Percentiles rank a stretch among this genome's conserved stretches.
Conservation (phyloP, 2,888 invertebrate species). For the Drosophila formosana region DNA sequence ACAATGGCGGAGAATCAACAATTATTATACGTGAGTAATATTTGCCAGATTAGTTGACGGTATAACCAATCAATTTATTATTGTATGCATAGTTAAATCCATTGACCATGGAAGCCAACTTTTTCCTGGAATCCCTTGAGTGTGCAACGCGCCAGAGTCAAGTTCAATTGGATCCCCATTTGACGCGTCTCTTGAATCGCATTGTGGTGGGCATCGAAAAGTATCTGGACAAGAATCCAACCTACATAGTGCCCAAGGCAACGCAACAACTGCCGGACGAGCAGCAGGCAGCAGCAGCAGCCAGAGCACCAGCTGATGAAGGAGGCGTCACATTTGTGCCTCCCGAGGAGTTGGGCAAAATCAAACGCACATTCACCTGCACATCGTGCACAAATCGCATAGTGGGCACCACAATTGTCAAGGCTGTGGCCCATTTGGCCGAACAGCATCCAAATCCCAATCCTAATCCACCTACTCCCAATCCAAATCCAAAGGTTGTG, state of each 20-base stretch:
- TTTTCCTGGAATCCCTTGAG: slow-evolving; percentile 71
- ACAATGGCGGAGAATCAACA: slow-evolving; percentile 54
- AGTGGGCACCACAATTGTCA: slow-evolving; percentile 67
- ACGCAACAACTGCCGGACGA: slow-evolving; percentile 4
- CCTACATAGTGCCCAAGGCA: slow-evolving; percentile 49
- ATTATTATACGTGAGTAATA: slow-evolving; percentile 62
- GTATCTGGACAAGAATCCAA: slow-evolving; percentile 68
- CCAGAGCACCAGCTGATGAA: slow-evolving; percentile 7
- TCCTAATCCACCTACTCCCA: slow-evolving; percentile 17
- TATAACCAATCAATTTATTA: neutral
- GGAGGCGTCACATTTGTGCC: slow-evolving; percentile 57
- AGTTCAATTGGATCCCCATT: slow-evolving; percentile 67
- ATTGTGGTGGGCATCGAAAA: slow-evolving; percentile 73
- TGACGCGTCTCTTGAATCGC: slow-evolving; percentile 63
- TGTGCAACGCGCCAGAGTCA: slow-evolving; percentile 28
- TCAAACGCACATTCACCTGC: slow-evolving; percentile 70
- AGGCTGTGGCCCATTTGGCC: slow-evolving; percentile 70
- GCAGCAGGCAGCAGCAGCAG: slow-evolving; percentile 2
- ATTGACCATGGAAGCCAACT: slow-evolving; percentile 74
- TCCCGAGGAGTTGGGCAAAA: slow-evolving; percentile 55
- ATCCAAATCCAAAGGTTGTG: slow-evolving; percentile 1
- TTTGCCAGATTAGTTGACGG: no score
- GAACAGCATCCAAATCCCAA: slow-evolving; percentile 60
- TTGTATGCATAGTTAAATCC: slow-evolving; percentile 70
- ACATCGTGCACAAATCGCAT: slow-evolving; percentile 56